Base-by-base conservation (phyloP, 1,140 invertebrate genomes). In the Whitmania pigra region DNA sequence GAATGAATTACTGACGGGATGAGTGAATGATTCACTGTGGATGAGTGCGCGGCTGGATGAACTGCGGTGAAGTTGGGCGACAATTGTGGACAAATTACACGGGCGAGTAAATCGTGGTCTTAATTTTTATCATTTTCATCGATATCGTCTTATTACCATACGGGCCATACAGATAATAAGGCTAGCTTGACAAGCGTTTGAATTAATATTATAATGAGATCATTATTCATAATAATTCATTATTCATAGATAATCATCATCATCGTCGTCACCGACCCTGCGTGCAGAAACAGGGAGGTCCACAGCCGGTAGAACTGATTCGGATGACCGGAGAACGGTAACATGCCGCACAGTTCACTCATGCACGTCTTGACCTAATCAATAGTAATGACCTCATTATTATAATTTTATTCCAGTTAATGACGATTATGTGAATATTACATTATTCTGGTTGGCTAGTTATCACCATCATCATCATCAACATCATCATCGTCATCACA, bases 341-440 rank as follows among this genome's bases (percentile, higher is more conserved):
- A 88, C 94, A 99, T 98, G 67, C 96, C 97, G 83, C 97, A 99
- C 1, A 99, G 92, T 80, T 97, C 92, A 80, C 92, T 90, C 76
- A 99, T 85, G 83, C 95, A 99, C 55, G 93, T 93, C 29, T 97
- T 92, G 90, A 93, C 80, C 29, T 86, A 9, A 40, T 31, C 20
- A 22, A 68, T 13, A 49, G 5, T 49, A 1, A 11, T 3, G 43
- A 49, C 43, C 43, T 49, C 43, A 49, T 49, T 49, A 49, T 5
- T 7, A 49, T 49, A 4, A 0, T 20, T 15, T 27, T 63, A 63
- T 13, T 13, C 17, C 0, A 1, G 11, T 63, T 63, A 17, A 63
- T 20, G 57, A 17, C 57, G 0, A 17, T 6, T 0, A 0, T 7
- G 29, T 63, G 22, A 63, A 17, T 63, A 63, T 9, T 31, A 63